Evolutionary conservation across 2,888 invertebrate species (phyloP).

Genomic region (Germaria angustata): DNA sequence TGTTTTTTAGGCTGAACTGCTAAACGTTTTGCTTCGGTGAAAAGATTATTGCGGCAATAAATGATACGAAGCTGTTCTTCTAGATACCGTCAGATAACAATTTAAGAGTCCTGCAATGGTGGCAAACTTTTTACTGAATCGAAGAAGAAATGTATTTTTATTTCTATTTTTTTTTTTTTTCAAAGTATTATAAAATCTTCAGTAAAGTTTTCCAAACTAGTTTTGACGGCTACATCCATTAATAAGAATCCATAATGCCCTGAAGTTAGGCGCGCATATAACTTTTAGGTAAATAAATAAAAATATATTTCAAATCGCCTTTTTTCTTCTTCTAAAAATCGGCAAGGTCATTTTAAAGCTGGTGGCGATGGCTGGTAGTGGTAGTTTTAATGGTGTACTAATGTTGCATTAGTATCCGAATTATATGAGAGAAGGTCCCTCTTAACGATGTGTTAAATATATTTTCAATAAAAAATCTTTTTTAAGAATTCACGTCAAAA

Average conservation of each 20-base stretch:
- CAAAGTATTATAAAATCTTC: too few species aligned
- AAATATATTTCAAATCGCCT: not conserved
- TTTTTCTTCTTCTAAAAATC: not conserved
- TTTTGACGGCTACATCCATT: not conserved
- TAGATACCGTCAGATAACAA: too few species aligned
- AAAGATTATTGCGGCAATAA: too few species aligned
- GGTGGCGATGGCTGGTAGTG: constrained; percentile 27
- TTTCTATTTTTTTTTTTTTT: too few species aligned
- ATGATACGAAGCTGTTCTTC: too few species aligned
- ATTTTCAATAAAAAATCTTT: not conserved
- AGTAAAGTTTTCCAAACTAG: not conserved
- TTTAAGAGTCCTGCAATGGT: too few species aligned
- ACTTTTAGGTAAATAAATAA: not conserved
- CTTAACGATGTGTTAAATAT: not conserved
- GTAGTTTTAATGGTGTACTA: constrained; percentile 12
- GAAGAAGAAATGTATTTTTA: too few species aligned
- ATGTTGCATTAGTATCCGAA: constrained; percentile 10
- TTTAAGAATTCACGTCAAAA: too few species aligned
- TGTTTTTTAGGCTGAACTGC: too few species aligned
- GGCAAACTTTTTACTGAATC: too few species aligned
- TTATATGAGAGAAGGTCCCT: not conserved
- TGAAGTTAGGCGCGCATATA: not conserved
- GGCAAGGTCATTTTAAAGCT: constrained; percentile 37
- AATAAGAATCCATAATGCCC: not conserved
- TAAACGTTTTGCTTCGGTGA: too few species aligned